Conservation (phyloP, 1,140 invertebrate species). For the Zaprionus capensis region DNA sequence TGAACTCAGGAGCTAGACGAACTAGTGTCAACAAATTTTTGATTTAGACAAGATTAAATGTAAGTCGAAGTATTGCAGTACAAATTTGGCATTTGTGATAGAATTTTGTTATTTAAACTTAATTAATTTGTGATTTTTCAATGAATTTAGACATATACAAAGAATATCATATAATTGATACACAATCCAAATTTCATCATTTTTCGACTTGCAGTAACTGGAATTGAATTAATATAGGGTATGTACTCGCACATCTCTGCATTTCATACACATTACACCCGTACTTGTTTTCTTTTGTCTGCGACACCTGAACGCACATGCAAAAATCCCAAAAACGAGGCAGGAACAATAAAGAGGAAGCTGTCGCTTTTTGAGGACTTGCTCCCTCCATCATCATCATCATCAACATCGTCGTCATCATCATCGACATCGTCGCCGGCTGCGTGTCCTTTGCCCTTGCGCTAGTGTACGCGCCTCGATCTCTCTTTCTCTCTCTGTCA, state of each 20-base stretch:
- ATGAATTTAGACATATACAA: not conserved
- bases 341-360: slow-evolving; percentile 66
- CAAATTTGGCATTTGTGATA: not conserved
- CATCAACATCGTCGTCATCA: not conserved
- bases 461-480: not conserved
- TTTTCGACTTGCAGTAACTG: not conserved
- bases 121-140: not conserved
- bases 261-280: not conserved
- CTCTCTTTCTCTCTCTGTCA: not conserved
- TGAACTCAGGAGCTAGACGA: not conserved
- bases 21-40: not conserved
- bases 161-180: not conserved
- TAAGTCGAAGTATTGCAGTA: not conserved
- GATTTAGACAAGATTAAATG: not conserved
- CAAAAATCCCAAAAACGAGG: slow-evolving; percentile 42
- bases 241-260: not conserved
- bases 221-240: not conserved
- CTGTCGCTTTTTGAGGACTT: slow-evolving; percentile 69
- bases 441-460: slow-evolving; percentile 1
- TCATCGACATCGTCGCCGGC: not conserved
- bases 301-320: slow-evolving; percentile 61
- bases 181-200: not conserved
- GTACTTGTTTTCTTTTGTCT: slow-evolving; percentile 40
- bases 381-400: slow-evolving; percentile 18
- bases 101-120: not conserved